phyloP scores from a whole-genome alignment of 2,797 vertebrate genomes.

The Serranus cabrilla region DNA sequence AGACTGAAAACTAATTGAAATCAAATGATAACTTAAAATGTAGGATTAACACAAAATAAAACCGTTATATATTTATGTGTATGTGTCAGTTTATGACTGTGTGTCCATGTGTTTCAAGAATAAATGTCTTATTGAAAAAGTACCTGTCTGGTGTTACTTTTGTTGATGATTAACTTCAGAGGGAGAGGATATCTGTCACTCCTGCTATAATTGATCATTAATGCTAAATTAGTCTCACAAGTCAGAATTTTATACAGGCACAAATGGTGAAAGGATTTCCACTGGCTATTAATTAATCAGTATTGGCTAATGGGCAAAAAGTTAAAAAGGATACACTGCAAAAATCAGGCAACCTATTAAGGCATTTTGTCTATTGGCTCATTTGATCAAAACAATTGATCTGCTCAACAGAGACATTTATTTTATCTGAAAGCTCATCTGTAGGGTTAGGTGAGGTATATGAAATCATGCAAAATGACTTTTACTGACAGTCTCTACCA shows the following conservation, averaged over 20 bases:
- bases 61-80: background rate
- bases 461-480: constrained; percentile 11
- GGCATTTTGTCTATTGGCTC: constrained; percentile 23
- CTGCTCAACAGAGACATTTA: background rate
- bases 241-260: constrained; percentile 5
- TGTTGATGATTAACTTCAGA: constrained; percentile 13
- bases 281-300: constrained; percentile 33
- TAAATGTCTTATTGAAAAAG: background rate
- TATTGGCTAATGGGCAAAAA: constrained; percentile 24
- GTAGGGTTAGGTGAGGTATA: background rate
- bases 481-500: constrained; percentile 4
- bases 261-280: constrained; percentile 21
- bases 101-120: background rate
- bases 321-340: constrained; percentile 26
- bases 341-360: constrained; percentile 23
- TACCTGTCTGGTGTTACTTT: background rate
- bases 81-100: constrained; percentile 1
- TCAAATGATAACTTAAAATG: constrained; percentile 6
- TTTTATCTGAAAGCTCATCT: constrained; percentile 20
- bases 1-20: constrained; percentile 33
- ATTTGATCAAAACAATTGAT: constrained; percentile 33
- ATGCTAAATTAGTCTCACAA: constrained; percentile 21
- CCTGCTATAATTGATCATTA: constrained; percentile 10
- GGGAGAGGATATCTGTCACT: constrained; percentile 7
- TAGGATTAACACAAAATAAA: background rate